Evolutionary conservation across 1,140 invertebrate genomes (phyloP), one percentile per base, ranked within the genome.

Genomic region (Paralvinella palmiformis): DNA sequence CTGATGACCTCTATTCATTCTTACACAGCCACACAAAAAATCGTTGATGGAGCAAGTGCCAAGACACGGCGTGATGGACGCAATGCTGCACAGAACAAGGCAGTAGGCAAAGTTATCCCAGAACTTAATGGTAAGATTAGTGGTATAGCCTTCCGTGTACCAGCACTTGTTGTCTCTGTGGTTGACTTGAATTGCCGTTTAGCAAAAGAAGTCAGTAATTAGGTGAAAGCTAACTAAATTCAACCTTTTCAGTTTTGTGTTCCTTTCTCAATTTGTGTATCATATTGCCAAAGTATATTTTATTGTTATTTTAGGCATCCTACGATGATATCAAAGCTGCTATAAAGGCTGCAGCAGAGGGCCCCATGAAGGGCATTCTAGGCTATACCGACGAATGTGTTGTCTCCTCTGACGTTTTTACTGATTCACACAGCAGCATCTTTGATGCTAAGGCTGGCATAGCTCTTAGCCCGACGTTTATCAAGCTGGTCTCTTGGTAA

Each of bases 1-100:
- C 83, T 99, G 27, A 99, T 99, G 96, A 99, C 96, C 48, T 99
- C 97, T 56, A 91, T 99, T 2, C 97, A 99, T 79, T 94, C 96
- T 17, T 89, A 89, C 48, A 99, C 97, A 59, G 93, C 95, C 66
- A 97, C 95, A 20, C 97, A 99, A 79, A 97, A 96, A 79, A 94
- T 92, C 62, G 93, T 99, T 36, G 97, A 99, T 81, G 96, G 94
- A 65, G 94, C 96, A 44, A 94, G 91, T 71, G 88, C 86, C 64
- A 98, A 98, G 82, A 85, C 86, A 69, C 99, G 96, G 96, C 86
- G 96, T 72, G 94, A 96, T 83, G 96, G 96, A 15, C 90, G 97
- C 84, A 94, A 92, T 73, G 95, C 94, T 68, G 87, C 86, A 50
- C 91, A 93, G 75, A 99, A 99, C 79, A 98, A 98, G 79, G 72